Base-by-base conservation (phyloP, 2,888 invertebrate species). In the Ligdia adustata region DNA sequence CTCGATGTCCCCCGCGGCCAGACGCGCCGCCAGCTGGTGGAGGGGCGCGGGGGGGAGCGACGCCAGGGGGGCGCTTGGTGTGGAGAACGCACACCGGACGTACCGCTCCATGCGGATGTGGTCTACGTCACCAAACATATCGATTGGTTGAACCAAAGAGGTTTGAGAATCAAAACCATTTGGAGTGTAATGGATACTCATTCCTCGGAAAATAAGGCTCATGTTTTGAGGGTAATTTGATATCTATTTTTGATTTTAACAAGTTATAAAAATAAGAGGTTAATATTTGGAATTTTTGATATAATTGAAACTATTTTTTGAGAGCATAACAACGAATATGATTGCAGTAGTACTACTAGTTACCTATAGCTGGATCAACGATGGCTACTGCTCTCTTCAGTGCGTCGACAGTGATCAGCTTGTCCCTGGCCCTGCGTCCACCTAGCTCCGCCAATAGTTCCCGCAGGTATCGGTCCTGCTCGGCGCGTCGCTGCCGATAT, bases 71-170 rank as follows among this genome's bases (percentile, higher is more conserved):
- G 74, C 64, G 1, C 62, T 66, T 35, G 62, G 69, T 16, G 76
- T 78, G 0, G 82, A 76, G 65, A 87, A 90, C 14, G 82, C 84
- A 88, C 90, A 90, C 33, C 90, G 81, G 29, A 91, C 77, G 66
- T 89, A 79, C 7, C 79, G 79, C 53, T 91, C 88, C 88, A 90
- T 88, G 7, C 85, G 79, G 20, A 87, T 76, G 57, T 90, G 90
- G 60, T 90, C 90, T 90, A 6, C n/a, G 3, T n/a, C n/a, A n/a
- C n/a, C n/a, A n/a, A n/a, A n/a, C n/a, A n/a, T n/a, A n/a, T n/a
- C n/a, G n/a, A n/a, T n/a, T n/a, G n/a, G n/a, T n/a, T n/a, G n/a
- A n/a, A n/a, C n/a, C n/a, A n/a, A n/a, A n/a, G n/a, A n/a, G n/a
- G n/a, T n/a, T n/a, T n/a, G n/a, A n/a, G n/a, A n/a, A n/a, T n/a